Base-by-base conservation (phyloP, 2,888 invertebrate genomes). In the Apotomis capreana region DNA sequence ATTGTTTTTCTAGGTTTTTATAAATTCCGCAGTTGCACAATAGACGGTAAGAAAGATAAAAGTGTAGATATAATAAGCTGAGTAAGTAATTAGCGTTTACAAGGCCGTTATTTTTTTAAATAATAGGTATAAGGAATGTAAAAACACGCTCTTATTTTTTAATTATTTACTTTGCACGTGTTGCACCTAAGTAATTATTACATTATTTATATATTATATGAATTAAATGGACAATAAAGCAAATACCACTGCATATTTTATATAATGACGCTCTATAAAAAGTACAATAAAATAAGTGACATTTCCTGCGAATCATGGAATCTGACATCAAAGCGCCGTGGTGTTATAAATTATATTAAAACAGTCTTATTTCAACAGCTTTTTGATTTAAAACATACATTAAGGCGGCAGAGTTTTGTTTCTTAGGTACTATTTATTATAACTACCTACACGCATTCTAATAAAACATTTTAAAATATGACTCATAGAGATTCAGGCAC, bases 1-100 rank as follows among this genome's bases (percentile, higher is more conserved):
- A 86, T 83, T 87, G 86, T 86, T 85, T 84, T 81, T 83, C 67
- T 72, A 61, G 65, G 60, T 75, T 75, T 74, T 36, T 15, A 36
- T 49, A 57, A 58, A 68, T 55, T 60, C 55, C 54, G 36, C 10
- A 63, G 62, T 58, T 58, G 13, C 13, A 49, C 70, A 52, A 63
- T 70, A 26, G 10, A 51, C 46, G 71, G 4, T 36, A 40, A 6
- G 36, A 62, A 58, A 13, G 37, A 8, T 4, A 61, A 49, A 62
- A 62, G n/a, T 37, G 13, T 49, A 37, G 55, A 49, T 57, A 26
- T 62, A 37, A 57, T 62, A 55, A 65, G 36, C 9, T 60, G 37
- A 13, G n/a, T 59, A 36, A 52, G 64, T 26, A 62, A 54, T 40
- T 64, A 63, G 13, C 59, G 12, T 59, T 59, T 1, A 9, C 9